A percentile compares a stretch with the other conserved stretches of the same genome.
Conservation (phyloP, 2,113 vertebrate genomes). For the Smithornis capensis region DNA sequence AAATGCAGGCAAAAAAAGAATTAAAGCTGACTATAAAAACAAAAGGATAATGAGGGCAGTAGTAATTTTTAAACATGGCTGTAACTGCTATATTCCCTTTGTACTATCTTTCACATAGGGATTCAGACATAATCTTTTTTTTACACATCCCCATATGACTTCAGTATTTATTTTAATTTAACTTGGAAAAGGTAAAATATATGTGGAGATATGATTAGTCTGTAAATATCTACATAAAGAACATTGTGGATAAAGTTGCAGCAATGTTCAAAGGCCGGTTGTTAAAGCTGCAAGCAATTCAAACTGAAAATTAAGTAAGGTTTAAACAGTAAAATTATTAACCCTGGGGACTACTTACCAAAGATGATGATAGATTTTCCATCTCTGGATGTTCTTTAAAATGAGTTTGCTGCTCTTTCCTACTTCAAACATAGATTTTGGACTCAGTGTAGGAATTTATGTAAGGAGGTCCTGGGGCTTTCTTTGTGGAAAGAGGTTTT, state of each 20-base stretch:
- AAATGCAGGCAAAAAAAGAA: not conserved
- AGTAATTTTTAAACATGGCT: not conserved
- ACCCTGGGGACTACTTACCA: not conserved
- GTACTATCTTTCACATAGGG: not conserved
- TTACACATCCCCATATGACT: not conserved
- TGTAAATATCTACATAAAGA: not conserved
- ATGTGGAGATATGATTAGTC: not conserved
- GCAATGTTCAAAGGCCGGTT: not conserved
- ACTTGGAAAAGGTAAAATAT: not conserved
- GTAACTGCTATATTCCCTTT: not conserved
- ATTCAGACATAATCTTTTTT: not conserved
- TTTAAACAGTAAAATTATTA: not conserved
- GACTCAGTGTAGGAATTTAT: not conserved
- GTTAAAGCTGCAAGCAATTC: constrained; percentile 5
- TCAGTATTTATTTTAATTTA: not conserved
- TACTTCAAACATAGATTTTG: not conserved
- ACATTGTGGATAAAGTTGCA: not conserved
- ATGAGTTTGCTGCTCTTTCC: not conserved
- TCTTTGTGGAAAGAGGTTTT: too few relatives aligned
- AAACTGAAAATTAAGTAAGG: not conserved
- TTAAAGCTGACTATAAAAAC: not conserved
- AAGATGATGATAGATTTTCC: not conserved
- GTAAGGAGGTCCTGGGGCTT: too few relatives aligned
- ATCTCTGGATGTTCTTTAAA: not conserved
- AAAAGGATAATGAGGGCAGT: not conserved